Base-by-base conservation (phyloP, 1,140 invertebrate species). In the Lepidurus packardi region DNA sequence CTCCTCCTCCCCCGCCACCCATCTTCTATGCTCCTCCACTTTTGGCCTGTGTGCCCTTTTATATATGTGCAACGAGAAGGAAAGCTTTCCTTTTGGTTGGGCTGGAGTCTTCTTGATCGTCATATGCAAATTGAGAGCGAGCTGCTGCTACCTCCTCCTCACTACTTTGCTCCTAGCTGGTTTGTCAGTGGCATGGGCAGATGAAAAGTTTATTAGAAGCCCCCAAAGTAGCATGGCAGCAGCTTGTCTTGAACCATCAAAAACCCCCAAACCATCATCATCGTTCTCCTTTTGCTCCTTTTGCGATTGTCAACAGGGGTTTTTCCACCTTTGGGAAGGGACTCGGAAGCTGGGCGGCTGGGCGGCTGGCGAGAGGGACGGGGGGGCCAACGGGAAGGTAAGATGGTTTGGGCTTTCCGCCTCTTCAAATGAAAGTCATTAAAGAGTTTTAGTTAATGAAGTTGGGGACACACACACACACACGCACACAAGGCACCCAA, bases 391-490 rank as follows among this genome's bases (percentile, higher is more conserved):
- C 47, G 13, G n/a, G 34, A 34, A 34, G 34, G 34, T 34, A 34
- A 34, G 34, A 4, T 34, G 34, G 34, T 3, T 34, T 34, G 3
- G 34, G 34, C 34, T 34, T 34, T 34, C 34, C 34, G 34, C 53
- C 13, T 16, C 21, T 65, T n/a, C 8, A 65, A 65, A 65, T 65
- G 53, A 65, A 65, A 65, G 53, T 65, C 53, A 65, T 65, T 65
- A 65, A 65, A 65, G 53, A 65, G 53, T 65, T 65, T 65, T 65
- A 21, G 53, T 65, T 65, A 65, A 65, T 65, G 53, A 65, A 65
- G 53, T 65, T 65, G 53, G 53, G 53, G 21, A n/a, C 5, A 65
- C 13, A 65, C 13, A 65, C 53, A 65, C 53, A 65, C 16, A 21
- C 16, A 65, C 16, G 21, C 16, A 65, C 53, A 65, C 53, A 65